Evolutionary conservation across 2,113 vertebrate genomes (phyloP), one percentile per base, ranked within the genome.

Genomic region (Panurus biarmicus): DNA sequence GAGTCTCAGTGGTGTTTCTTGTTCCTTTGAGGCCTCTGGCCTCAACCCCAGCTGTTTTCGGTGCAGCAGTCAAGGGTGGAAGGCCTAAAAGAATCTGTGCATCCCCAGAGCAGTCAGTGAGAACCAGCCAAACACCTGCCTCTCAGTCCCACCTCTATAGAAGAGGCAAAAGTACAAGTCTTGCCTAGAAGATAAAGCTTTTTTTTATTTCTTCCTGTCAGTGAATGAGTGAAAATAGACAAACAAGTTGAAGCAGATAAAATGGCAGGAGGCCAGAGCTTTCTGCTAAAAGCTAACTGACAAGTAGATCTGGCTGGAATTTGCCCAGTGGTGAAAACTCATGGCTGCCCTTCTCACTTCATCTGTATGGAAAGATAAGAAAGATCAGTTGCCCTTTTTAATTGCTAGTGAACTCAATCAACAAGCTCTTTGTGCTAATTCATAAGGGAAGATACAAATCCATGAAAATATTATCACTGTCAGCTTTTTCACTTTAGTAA

Each of bases 351-450:
- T 74, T 91, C 42, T 87, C 6, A 4, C 44, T 93, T 93, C 85
- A 90, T 64, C 51, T 70, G 67, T 36, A 77, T 8, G 24, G 60
- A 77, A 85, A 90, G 91, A 90, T 83, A 97, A 88, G 85, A 48
- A 66, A 77, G 85, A 94, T 93, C 79, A 93, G 73, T 53, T 77
- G 85, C 75, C 64, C 0, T 0, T 11, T 90, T 79, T 90, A 94
- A 96, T 86, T 89, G 85, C 78, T n/a, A 48, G 20, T 74, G 89
- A 95, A 91, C 69, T 84, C 90, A 93, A 72, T 94, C 89, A 94
- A 88, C 91, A 74, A 90, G 56, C 65, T 74, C 75, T 95, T 93
- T 67, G 75, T 90, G 45, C 10, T 64, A 86, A 90, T 95, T 74
- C 87, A 94, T 53, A n/a, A 74, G 67, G 85, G 82, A 86, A 81